These are phyloP conservation scores for Palythoa heliodiscus DNA, from an alignment of 92 coral and sea anemone genomes.

Conservation along the genomic window DNA sequence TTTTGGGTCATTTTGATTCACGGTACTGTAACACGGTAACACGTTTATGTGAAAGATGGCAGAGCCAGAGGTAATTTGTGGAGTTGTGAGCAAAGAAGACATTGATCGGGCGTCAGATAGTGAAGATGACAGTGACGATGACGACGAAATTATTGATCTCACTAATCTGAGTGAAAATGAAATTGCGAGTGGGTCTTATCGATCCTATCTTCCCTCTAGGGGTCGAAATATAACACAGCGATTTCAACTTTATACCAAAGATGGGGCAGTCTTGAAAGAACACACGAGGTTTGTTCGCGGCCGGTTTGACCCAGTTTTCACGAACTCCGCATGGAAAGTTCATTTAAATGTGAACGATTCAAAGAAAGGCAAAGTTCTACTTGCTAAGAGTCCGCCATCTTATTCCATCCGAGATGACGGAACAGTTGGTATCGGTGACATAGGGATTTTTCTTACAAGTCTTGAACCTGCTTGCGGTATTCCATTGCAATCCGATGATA, in stretches of 20 bases:
- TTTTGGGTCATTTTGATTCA: too few relatives aligned
- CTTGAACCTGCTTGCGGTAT: conserved; percentile 16
- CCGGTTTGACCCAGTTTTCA: conserved; percentile 56
- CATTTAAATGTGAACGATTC: conserved; percentile 29
- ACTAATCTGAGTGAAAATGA: conserved; percentile 36
- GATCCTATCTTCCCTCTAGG: conserved; percentile 37
- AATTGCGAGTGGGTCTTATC: conserved; percentile 40
- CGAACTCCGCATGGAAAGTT: conserved; percentile 52
- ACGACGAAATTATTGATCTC: conserved; percentile 58
- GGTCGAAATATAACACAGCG: conserved; percentile 22
- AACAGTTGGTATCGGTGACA: conserved; percentile 38
- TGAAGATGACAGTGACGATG: conserved; percentile 57
- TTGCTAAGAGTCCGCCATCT: conserved; percentile 39
- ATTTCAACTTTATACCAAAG: conserved; percentile 23
- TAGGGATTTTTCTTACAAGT: conserved; percentile 49
- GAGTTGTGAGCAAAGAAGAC: conserved; percentile 26
- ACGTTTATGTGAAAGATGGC: background rate
- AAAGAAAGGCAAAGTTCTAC: conserved; percentile 11
- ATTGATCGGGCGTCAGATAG: conserved; percentile 38
- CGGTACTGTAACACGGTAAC: background rate
- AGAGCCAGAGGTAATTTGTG: conserved; percentile 28
- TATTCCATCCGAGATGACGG: conserved; percentile 64
- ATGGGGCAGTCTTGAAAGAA: background rate
- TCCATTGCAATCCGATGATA: background rate
- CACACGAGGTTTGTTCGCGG: conserved; percentile 48